Percentiles rank a stretch among this genome's conserved stretches.
These are phyloP conservation scores for Bolborhynchus lineola DNA, from an alignment of 2,113 vertebrate species.

Conservation along the genomic window DNA sequence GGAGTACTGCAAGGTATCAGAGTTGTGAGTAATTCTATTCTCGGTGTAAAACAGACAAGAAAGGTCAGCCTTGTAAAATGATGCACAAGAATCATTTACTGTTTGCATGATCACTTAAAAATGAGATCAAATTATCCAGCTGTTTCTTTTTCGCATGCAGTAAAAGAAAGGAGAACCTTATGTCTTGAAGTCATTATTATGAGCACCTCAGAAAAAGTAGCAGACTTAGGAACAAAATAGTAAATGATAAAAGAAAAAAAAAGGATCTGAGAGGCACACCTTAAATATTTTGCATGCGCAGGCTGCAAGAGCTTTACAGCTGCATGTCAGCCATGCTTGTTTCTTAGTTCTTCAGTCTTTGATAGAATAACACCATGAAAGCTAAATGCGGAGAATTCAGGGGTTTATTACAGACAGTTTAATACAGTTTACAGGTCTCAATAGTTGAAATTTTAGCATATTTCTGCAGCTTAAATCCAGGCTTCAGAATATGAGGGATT, in stretches of 20 bases:
- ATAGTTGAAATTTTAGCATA: background rate
- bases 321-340: background rate
- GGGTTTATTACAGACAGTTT: background rate
- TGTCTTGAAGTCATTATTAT: background rate
- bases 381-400: background rate
- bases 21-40: background rate
- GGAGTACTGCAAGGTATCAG: background rate
- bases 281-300: background rate
- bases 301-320: background rate
- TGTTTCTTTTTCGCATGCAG: background rate
- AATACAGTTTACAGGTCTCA: background rate
- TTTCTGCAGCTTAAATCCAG: background rate
- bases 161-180: background rate
- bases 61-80: background rate
- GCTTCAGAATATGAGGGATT: background rate
- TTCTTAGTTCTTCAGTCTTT: background rate
- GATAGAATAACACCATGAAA: background rate
- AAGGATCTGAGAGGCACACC: background rate
- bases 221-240: background rate
- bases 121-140: background rate
- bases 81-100: background rate
- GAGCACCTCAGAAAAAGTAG: background rate
- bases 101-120: background rate
- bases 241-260: background rate
- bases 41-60: background rate